Percentiles rank a stretch among this genome's conserved stretches.
Evolutionary conservation across 2,888 invertebrate species (phyloP).

Genomic region (Molanna angustata): DNA sequence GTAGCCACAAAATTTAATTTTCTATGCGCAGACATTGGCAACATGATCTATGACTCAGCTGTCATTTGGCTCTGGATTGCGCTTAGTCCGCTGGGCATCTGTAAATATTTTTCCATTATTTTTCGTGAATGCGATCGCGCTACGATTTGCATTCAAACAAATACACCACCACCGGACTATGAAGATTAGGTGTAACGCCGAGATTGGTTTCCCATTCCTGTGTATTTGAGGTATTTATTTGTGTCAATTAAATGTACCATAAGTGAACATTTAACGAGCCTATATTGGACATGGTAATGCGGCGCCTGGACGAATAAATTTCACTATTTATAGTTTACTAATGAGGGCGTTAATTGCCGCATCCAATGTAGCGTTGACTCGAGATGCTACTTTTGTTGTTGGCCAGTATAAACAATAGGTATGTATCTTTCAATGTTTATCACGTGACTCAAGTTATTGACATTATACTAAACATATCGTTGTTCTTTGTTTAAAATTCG

Average conservation of each 20-base stretch:
- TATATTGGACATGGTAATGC: conserved; percentile 13
- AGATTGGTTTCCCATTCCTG: conserved; percentile 6
- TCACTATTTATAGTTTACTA: conserved; percentile 15
- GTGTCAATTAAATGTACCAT: conserved; percentile 1
- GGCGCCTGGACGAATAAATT: neutral
- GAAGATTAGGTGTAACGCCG: conserved; percentile 21
- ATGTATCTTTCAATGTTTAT: too few species aligned
- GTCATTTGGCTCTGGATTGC: conserved; percentile 20
- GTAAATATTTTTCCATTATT: conserved; percentile 11
- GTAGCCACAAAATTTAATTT: too few species aligned
- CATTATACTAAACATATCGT: too few species aligned
- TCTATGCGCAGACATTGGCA: too few species aligned
- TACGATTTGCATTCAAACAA: conserved; percentile 9
- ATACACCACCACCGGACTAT: conserved; percentile 18
- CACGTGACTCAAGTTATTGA: too few species aligned
- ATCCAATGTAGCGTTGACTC: too few species aligned
- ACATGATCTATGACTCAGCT: conserved; percentile 7
- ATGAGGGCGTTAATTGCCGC: conserved; percentile 6
- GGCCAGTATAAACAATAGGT: too few species aligned
- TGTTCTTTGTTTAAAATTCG: conserved; percentile 1
- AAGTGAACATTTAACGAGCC: conserved; percentile 9
- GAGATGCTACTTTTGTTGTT: too few species aligned
- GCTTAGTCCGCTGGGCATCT: conserved; percentile 2
- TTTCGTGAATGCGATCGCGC: conserved; percentile 10
- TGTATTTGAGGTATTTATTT: conserved; percentile 24